Base-by-base conservation (phyloP, 2,113 vertebrate genomes). In the Pterophyllum scalare region DNA sequence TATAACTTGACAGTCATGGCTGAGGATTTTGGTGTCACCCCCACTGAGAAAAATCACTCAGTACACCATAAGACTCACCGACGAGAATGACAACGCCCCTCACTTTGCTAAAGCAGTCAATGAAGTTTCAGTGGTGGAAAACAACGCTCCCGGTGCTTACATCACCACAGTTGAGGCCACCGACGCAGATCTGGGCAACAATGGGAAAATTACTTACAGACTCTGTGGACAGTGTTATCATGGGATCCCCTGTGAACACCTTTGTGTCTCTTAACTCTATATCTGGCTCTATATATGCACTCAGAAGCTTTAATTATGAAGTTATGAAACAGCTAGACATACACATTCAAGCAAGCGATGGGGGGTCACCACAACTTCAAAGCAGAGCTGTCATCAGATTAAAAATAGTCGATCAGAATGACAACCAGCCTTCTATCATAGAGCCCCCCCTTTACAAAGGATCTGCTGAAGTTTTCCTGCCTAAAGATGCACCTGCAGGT, bases 1-100 rank as follows among this genome's bases (percentile, higher is more conserved):
- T 99, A 99, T 89, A 99, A 99, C 93, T 93, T 99, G 87, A 99
- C 97, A 0, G 96, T 99, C 88, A 96, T 98, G 91, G 98, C 98
- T 0, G 98, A 99, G 93, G 98, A 99, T 90, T 96, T 98, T 28
- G 98, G 98, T n/a, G 62, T 94, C 97, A 0, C 97, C 97, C 0
- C 97, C 97, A 2, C 94, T 97, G 84, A 96, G 96, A 87, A 97
- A 96, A 0, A 88, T 98, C 54, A 94, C 95, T 15, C 97, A 97
- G 40, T 97, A 97, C 93, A 96, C 97, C 0, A 96, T 98, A 65
- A 91, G 96, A 6, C 95, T 99, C 58, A 96, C 95, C 2, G 98
- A 98, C 46, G 97, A 98, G 94, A 99, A 99, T 0, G 97, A 99
- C 95, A 98, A 99, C 0, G 96, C 97, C 0, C 97, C 97, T 0